A percentile compares a stretch with the other conserved stretches of the same genome.
Evolutionary conservation across 1,140 invertebrate species (phyloP).

Genomic region (Probaryconus sp.): DNA sequence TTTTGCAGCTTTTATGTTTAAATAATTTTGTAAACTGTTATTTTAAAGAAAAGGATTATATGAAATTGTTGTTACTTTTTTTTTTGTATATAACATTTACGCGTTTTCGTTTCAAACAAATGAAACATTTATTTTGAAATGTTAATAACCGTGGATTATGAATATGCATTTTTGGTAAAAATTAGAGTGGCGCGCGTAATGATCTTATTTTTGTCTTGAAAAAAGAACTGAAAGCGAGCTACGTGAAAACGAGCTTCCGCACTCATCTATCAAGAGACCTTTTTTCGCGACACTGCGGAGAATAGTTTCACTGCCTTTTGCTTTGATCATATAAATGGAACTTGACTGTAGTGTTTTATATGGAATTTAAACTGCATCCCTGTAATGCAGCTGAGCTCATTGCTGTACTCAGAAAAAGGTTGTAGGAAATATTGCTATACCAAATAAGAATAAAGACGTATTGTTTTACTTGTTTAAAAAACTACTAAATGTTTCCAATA

Average conservation of each 20-base stretch:
- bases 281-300: constrained; percentile 12
- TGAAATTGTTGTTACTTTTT: too few relatives aligned
- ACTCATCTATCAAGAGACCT: constrained; percentile 42
- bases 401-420: too few relatives aligned
- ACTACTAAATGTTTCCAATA: too few relatives aligned
- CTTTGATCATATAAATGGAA: constrained; percentile 45
- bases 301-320: constrained; percentile 25
- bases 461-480: too few relatives aligned
- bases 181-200: constrained; percentile 11
- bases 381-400: constrained; percentile 26
- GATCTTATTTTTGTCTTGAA: constrained; percentile 23
- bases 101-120: too few relatives aligned
- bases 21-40: too few relatives aligned
- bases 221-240: constrained; percentile 18
- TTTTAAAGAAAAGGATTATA: too few relatives aligned
- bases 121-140: constrained; percentile 4
- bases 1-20: too few relatives aligned
- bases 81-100: too few relatives aligned
- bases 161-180: constrained; percentile 13
- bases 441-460: too few relatives aligned
- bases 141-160: constrained; percentile 11
- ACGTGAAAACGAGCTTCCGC: constrained; percentile 17
- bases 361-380: constrained; percentile 14
- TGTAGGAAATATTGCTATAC: too few relatives aligned
- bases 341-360: constrained; percentile 31